Evolutionary conservation across 2,888 invertebrate genomes (phyloP), one percentile per base, ranked within the genome.

Genomic region (Aelia acuminata): DNA sequence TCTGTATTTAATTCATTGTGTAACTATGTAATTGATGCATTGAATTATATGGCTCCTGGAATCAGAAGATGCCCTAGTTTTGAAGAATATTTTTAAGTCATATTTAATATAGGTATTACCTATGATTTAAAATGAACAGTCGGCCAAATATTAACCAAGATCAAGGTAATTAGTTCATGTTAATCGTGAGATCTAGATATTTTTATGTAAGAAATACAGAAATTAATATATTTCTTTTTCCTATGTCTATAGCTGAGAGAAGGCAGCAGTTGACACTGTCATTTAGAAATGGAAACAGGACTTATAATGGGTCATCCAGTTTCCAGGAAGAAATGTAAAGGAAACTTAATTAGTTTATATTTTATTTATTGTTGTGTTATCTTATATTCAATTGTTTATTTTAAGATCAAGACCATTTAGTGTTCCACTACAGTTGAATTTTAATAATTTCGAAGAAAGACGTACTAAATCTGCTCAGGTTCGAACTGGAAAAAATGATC

Each of bases 301-400:
- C 87, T 35, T 85, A n/a, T 43, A 87, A 43, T 75, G 63, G 87
- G 48, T 26, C 87, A 20, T 70, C 87, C 15, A 80, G 63, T 80
- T 70, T 87, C 80, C 57, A 47, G 35, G 86, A 63, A 43, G 47
- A 43, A 86, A 63, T 63, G 57, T 53, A 86, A 63, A 20, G 10
- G 7, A 18, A 63, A 35, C 4, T 49, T 85, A 89, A 47, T 88
- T 89, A 31, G 87, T 90, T 90, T 88, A 90, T 90, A 18, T 86
- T 86, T 39, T 10, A 35, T 50, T 15, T 35, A 39, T 2, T 63
- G 20, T 43, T 43, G 15, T 39, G 22, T 26, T 11, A 87, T 49
- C 31, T 53, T 57, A 47, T 87, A 57, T 43, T 31, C 43, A 53
- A 39, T n/a, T 63, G 49, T 63, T 87, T 43, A 87, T 87, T 87